These are phyloP conservation scores for Drosophila prosaltans DNA, from an alignment of 1,140 invertebrate species.

Conservation along the genomic window DNA sequence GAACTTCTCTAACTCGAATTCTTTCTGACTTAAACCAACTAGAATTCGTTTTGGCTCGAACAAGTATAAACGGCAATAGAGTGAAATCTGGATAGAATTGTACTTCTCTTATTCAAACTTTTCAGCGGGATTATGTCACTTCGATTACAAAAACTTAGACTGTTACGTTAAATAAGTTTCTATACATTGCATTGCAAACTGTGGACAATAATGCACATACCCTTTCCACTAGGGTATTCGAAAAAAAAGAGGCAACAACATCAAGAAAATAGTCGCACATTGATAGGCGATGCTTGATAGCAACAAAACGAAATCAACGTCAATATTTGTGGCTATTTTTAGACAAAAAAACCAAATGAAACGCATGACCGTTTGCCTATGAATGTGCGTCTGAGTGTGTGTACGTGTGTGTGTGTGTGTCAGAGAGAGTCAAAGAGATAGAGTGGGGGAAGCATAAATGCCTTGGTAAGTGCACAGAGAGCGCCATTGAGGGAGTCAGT, in stretches of 20 bases:
- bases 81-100: no score
- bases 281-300: slow-evolving; percentile 78
- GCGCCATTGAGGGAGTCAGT: slow-evolving; percentile 2
- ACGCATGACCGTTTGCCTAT: slow-evolving; percentile 63
- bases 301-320: slow-evolving; percentile 71
- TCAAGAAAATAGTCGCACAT: slow-evolving; percentile 65
- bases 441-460: slow-evolving; percentile 12
- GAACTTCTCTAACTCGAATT: no score
- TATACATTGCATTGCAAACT: background rate
- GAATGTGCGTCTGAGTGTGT: slow-evolving; percentile 24
- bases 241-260: slow-evolving; percentile 39
- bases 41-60: no score
- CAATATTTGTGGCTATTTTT: slow-evolving; percentile 82
- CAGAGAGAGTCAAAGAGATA: slow-evolving; percentile 25
- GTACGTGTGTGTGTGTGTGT: slow-evolving; percentile 13
- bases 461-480: slow-evolving; percentile 5
- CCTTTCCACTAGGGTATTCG: background rate
- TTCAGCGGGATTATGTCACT: no score
- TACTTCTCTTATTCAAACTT: no score
- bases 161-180: no score
- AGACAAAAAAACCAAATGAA: slow-evolving; percentile 70
- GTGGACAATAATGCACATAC: background rate
- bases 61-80: no score
- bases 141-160: no score
- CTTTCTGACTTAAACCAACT: no score